phyloP scores from a whole-genome alignment of 2,888 invertebrate genomes.

The Lepidochitona cinerea region DNA sequence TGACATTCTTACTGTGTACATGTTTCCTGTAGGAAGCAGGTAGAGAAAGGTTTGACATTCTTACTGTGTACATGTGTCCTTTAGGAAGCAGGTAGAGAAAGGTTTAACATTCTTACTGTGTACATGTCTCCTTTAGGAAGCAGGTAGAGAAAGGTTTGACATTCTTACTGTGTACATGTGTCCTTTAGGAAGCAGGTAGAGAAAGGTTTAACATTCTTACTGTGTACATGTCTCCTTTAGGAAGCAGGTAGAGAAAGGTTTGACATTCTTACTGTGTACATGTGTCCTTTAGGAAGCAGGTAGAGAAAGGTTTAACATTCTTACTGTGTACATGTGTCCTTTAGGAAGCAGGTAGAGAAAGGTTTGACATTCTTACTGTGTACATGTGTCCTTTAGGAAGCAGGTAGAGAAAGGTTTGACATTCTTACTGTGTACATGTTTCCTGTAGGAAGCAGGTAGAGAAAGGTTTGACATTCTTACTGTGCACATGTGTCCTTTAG shows the following conservation, averaged over 20 bases:
- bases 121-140: too few relatives aligned
- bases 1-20: conserved; percentile 87
- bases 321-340: too few relatives aligned
- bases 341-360: conserved; percentile 77
- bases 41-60: conserved; percentile 86
- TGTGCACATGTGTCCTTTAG: too few relatives aligned
- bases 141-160: conserved; percentile 82
- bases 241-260: conserved; percentile 79
- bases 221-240: too few relatives aligned
- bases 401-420: conserved; percentile 82
- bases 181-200: conserved; percentile 77
- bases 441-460: conserved; percentile 77
- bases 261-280: conserved; percentile 87
- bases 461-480: conserved; percentile 83
- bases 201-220: conserved; percentile 83
- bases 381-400: too few relatives aligned
- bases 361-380: conserved; percentile 86
- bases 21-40: conserved; percentile 63
- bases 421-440: too few relatives aligned
- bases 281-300: conserved; percentile 63
- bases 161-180: too few relatives aligned
- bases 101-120: conserved; percentile 86
- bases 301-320: conserved; percentile 86
- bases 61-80: too few relatives aligned
- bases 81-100: conserved; percentile 77